These are phyloP conservation scores for Hypsibius dujardini DNA, from an alignment of 1,140 invertebrate genomes.

Conservation along the genomic window DNA sequence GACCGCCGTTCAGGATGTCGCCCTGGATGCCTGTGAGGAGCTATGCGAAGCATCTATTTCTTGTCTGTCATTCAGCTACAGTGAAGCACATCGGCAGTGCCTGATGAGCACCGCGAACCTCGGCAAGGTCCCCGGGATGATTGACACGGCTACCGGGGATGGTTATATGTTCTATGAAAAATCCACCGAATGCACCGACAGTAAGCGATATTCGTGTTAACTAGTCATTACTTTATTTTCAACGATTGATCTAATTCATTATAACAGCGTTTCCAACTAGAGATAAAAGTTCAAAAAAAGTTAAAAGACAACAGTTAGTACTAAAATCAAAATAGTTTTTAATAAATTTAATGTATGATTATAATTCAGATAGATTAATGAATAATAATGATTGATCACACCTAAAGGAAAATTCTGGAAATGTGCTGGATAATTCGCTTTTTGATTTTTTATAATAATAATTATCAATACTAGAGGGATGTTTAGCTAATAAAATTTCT, in stretches of 20 bases:
- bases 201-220: constrained; percentile 2
- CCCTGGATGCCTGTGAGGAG: neutral
- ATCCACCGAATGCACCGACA: neutral
- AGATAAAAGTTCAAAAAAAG: no score
- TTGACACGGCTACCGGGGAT: neutral
- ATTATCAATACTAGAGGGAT: neutral
- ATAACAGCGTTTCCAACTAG: no score
- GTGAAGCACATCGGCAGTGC: neutral
- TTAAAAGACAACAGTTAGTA: no score
- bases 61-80: constrained; percentile 14
- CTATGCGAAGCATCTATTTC: neutral
- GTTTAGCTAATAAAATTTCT: neutral
- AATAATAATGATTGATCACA: neutral
- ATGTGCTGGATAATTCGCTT: neutral
- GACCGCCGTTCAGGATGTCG: neutral
- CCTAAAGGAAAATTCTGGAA: neutral
- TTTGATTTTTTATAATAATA: no score
- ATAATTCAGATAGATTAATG: no score
- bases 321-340: no score
- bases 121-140: neutral
- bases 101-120: neutral
- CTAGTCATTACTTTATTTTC: neutral
- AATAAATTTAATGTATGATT: no score
- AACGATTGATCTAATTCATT: no score
- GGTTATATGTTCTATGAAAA: neutral